phyloP scores from a whole-genome alignment of 2,888 invertebrate genomes.

The Lymantria dispar region DNA sequence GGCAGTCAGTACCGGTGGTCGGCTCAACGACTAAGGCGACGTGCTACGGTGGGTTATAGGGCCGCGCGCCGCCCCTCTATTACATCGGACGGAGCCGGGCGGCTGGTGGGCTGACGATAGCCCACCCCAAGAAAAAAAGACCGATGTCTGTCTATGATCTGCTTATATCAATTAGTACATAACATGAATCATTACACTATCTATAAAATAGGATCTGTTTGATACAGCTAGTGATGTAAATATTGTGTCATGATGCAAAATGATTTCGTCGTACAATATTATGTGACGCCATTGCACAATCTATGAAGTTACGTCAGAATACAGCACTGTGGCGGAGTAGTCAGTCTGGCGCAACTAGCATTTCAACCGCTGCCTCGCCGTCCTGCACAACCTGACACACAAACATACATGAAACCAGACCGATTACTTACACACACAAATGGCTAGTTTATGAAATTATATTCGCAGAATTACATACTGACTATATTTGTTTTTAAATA shows the following conservation, averaged over 20 bases:
- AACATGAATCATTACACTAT: no score
- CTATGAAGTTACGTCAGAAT: slow-evolving; percentile 58
- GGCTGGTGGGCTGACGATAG: no score
- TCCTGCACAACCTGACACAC: slow-evolving; percentile 54
- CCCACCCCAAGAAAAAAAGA: no score
- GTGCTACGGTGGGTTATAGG: no score
- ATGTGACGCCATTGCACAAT: slow-evolving; percentile 62
- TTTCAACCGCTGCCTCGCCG: slow-evolving; percentile 19
- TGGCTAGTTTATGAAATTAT: slow-evolving; percentile 11
- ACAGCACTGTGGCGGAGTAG: slow-evolving; percentile 27
- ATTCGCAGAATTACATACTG: background rate
- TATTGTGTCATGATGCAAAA: slow-evolving; percentile 47
- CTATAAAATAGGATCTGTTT: no score
- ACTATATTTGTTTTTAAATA: no score
- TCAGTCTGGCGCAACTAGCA: slow-evolving; percentile 38
- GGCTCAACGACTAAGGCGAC: no score
- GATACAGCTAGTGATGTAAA: slow-evolving; percentile 28
- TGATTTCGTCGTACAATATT: slow-evolving; percentile 50
- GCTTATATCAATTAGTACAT: no score
- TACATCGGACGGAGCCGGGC: no score
- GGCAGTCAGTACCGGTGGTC: no score
- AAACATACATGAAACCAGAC: slow-evolving; percentile 61
- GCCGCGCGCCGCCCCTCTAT: no score
- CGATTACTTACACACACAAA: slow-evolving; percentile 12
- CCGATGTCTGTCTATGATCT: no score